Percentiles rank a stretch among this genome's conserved stretches.
Evolutionary conservation across 92 coral and sea anemone genomes (phyloP).

Genomic region (Paramuricea clavata): DNA sequence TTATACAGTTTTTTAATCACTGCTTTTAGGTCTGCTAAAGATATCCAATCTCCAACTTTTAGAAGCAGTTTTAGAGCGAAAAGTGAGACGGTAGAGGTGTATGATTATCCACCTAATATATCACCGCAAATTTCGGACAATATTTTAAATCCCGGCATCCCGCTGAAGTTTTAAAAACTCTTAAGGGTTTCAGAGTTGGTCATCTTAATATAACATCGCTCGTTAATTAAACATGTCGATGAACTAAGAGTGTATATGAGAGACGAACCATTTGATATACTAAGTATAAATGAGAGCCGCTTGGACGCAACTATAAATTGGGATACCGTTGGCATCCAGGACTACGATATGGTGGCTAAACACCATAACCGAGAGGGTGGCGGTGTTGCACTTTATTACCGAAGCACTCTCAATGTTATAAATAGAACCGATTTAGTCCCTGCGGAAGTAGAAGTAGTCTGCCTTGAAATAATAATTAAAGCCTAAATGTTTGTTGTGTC

Average conservation of each 20-base stretch:
- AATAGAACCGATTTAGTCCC: not conserved
- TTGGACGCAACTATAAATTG: not conserved
- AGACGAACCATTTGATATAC: not conserved
- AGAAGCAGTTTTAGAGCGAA: too few species aligned
- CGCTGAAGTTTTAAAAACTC: too few species aligned
- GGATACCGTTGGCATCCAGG: not conserved
- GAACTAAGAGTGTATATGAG: not conserved
- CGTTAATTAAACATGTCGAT: not conserved
- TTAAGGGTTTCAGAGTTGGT: not conserved
- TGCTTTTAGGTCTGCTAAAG: too few species aligned
- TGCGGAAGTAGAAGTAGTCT: not conserved
- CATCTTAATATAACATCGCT: constrained; percentile 14
- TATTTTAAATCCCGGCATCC: constrained; percentile 7
- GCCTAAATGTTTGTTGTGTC: too few species aligned
- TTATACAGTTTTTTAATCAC: too few species aligned
- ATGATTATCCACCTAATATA: not conserved
- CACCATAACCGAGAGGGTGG: not conserved
- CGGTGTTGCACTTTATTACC: constrained; percentile 3
- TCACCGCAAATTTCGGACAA: constrained; percentile 20
- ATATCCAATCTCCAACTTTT: constrained; percentile 27
- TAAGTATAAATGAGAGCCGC: not conserved
- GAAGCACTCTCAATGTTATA: not conserved
- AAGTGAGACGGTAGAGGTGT: constrained; percentile 3
- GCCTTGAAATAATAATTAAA: too few species aligned
- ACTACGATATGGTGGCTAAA: not conserved